These are phyloP conservation scores for Suillia variegata DNA, from an alignment of 2,888 invertebrate genomes.

Conservation along the genomic window DNA sequence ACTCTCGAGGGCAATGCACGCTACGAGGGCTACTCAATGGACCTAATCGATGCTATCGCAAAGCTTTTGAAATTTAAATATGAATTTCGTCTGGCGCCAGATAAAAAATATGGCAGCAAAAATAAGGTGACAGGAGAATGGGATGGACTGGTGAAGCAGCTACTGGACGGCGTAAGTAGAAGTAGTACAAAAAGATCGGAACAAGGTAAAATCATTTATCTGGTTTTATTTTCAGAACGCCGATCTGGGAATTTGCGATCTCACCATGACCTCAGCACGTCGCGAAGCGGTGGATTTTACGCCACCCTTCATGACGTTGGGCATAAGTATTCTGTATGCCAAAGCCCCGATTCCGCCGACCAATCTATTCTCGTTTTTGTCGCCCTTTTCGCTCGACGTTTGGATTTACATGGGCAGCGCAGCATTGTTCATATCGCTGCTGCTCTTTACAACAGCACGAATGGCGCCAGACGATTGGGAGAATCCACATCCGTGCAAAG, in stretches of 20 bases:
- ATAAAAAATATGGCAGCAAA: constrained; percentile 73
- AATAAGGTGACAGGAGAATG: constrained; percentile 73
- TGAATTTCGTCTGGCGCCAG: constrained; percentile 73
- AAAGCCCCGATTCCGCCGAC: constrained; percentile 77
- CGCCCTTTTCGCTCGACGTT: constrained; percentile 85
- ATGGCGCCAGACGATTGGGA: constrained; percentile 92
- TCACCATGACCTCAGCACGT: constrained; percentile 92
- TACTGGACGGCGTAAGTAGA: constrained; percentile 73
- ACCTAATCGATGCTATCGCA: constrained; percentile 84
- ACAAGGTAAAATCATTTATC: neutral
- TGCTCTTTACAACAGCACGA: constrained; percentile 80
- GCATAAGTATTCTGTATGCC: constrained; percentile 87
- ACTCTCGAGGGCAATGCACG: constrained; percentile 73
- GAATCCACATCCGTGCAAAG: constrained; percentile 89
- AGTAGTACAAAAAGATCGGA: neutral
- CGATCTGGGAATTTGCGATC: constrained; percentile 92
- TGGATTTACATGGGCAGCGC: constrained; percentile 93
- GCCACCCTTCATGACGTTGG: constrained; percentile 96
- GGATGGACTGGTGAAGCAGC: constrained; percentile 77
- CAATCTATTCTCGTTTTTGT: constrained; percentile 87
- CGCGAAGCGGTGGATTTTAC: constrained; percentile 91
- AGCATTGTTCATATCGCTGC: constrained; percentile 81
- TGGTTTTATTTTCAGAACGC: constrained; percentile 73
- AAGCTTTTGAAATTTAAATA: constrained; percentile 72
- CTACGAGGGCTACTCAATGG: constrained; percentile 89